A percentile compares a stretch with the other conserved stretches of the same genome.
These are phyloP conservation scores for Clamator glandarius DNA, from an alignment of 2,797 vertebrate genomes.

Conservation along the genomic window DNA sequence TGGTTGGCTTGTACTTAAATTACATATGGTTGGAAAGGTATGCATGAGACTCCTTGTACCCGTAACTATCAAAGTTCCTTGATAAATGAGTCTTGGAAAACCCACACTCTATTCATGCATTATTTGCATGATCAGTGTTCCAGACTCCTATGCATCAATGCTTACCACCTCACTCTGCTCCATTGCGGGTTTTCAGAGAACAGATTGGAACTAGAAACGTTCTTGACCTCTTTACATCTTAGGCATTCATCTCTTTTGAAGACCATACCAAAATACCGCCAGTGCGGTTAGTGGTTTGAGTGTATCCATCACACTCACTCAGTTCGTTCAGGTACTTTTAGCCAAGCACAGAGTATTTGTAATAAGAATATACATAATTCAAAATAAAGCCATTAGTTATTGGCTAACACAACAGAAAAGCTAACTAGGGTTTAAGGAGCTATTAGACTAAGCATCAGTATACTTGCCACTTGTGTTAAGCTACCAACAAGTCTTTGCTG, in stretches of 20 bases:
- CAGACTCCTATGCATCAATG: background rate
- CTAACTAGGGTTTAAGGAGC: background rate
- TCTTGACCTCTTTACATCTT: background rate
- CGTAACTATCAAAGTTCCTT: background rate
- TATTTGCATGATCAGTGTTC: fast-evolving
- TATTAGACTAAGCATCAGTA: background rate
- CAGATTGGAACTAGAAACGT: background rate
- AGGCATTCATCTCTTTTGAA: background rate
- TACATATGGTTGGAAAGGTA: background rate
- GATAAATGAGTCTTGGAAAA: background rate
- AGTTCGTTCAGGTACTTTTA: background rate
- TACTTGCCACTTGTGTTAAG: background rate
- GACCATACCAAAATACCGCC: background rate
- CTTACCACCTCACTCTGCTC: fast-evolving
- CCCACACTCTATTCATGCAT: background rate
- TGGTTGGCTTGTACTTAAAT: background rate
- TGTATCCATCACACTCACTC: background rate
- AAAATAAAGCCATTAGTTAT: background rate
- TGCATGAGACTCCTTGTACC: background rate
- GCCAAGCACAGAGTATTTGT: background rate
- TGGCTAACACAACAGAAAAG: background rate
- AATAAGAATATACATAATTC: background rate
- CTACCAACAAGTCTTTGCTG: background rate
- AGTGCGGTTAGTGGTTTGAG: background rate
- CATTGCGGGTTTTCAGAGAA: background rate